phyloP scores from a whole-genome alignment of 2,888 invertebrate species.

The Caenorhabditis drosophilae region DNA sequence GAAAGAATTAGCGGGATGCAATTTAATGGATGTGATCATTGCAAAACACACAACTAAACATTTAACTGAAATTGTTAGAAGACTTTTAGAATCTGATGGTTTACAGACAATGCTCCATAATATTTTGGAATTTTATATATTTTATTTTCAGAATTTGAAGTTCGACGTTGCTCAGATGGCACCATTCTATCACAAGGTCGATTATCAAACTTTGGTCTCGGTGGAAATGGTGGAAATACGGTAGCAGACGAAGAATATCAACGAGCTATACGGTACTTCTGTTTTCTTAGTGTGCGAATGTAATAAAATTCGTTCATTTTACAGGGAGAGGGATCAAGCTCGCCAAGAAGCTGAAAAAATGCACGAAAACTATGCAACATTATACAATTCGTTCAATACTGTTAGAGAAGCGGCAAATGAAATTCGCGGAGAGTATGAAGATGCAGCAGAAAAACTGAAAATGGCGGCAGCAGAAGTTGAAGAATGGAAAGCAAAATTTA shows the following conservation, averaged over 20 bases:
- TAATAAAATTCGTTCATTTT: not conserved
- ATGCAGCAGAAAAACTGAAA: constrained; percentile 25
- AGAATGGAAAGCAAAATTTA: constrained; percentile 27
- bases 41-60: constrained; percentile 13
- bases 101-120: not conserved
- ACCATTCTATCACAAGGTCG: constrained; percentile 21
- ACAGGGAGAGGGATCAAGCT: constrained; percentile 16
- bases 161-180: constrained; percentile 20
- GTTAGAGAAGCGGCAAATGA: constrained; percentile 14
- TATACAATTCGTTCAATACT: constrained; percentile 9
- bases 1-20: constrained; percentile 10
- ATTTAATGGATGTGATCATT: constrained; percentile 12
- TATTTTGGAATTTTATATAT: not conserved
- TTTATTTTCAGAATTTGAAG: constrained; percentile 30
- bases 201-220: constrained; percentile 1
- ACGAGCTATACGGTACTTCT: constrained; percentile 9
- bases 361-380: constrained; percentile 15
- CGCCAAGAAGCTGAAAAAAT: constrained; percentile 16
- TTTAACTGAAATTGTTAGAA: constrained; percentile 6
- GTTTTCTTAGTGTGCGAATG: not conserved
- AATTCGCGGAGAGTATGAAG: constrained; percentile 16
- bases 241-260: constrained; percentile 19
- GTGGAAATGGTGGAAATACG: constrained; percentile 6
- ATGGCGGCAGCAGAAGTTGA: constrained; percentile 20
- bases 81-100: constrained; percentile 26